These are phyloP conservation scores for Ploceus nigricollis DNA, from an alignment of 2,113 vertebrate genomes.

Conservation along the genomic window DNA sequence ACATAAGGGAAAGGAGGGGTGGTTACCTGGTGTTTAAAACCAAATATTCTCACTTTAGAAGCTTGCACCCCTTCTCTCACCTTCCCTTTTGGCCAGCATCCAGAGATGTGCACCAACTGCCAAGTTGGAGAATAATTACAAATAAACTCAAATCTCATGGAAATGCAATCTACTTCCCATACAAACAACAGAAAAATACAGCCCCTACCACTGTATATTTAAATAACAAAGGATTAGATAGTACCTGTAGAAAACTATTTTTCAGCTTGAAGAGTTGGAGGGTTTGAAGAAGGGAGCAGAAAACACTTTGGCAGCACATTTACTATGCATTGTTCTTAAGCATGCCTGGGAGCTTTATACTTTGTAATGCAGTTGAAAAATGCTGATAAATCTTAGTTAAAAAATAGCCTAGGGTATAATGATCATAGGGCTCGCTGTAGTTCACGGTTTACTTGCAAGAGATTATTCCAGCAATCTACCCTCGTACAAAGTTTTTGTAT, in stretches of 20 bases:
- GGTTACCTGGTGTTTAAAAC: background rate
- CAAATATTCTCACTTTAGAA: background rate
- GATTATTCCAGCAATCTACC: background rate
- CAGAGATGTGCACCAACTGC: background rate
- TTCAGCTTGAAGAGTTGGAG: background rate
- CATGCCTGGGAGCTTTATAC: slow-evolving; percentile 13
- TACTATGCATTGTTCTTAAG: background rate
- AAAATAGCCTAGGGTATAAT: slow-evolving; percentile 33
- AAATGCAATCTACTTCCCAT: background rate
- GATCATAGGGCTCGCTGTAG: background rate
- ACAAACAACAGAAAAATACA: background rate
- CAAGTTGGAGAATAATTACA: background rate
- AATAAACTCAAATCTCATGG: background rate
- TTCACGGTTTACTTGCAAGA: slow-evolving; percentile 20
- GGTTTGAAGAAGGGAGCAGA: background rate
- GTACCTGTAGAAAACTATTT: background rate
- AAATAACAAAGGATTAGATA: slow-evolving; percentile 13
- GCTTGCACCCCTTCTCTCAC: background rate
- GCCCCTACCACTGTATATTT: background rate
- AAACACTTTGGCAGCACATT: background rate
- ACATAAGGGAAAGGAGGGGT: background rate
- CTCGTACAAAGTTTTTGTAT: background rate
- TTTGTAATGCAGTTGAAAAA: slow-evolving; percentile 33
- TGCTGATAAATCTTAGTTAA: slow-evolving; percentile 58
- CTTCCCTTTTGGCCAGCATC: background rate